Evolutionary conservation across 2,113 vertebrate genomes (phyloP).

Genomic region (Orientallactaga bullata): DNA sequence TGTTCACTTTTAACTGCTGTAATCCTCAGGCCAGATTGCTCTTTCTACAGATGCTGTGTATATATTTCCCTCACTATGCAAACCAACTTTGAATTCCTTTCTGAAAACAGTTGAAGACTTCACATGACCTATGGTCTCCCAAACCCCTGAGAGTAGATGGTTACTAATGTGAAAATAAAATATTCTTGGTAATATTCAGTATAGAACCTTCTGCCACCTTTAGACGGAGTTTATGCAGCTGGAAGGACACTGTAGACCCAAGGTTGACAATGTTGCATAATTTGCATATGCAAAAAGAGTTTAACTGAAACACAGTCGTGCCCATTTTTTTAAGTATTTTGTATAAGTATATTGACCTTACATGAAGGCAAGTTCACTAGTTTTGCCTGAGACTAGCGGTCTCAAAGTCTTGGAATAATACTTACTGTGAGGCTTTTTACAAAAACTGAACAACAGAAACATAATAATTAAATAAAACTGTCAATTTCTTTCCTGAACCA

Average conservation of each 20-base stretch:
- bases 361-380: not conserved
- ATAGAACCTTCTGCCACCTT: not conserved
- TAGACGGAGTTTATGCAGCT: not conserved
- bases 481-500: not conserved
- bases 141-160: not conserved
- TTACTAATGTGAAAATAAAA: not conserved
- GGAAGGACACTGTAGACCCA: not conserved
- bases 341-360: not conserved
- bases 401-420: not conserved
- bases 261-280: rapidly evolving
- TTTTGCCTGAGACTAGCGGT: not conserved
- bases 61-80: not conserved
- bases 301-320: not conserved
- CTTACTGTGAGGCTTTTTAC: not conserved
- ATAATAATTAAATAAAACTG: too few relatives aligned
- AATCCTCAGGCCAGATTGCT: not conserved
- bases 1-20: not conserved
- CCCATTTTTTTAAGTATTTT: not conserved
- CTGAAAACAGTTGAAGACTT: not conserved
- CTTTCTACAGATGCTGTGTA: not conserved
- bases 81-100: not conserved
- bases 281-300: not conserved
- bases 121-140: not conserved
- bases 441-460: not conserved
- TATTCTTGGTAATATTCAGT: not conserved